These are phyloP conservation scores for Cebidichthys violaceus DNA, from an alignment of 2,113 vertebrate genomes.

Conservation along the genomic window DNA sequence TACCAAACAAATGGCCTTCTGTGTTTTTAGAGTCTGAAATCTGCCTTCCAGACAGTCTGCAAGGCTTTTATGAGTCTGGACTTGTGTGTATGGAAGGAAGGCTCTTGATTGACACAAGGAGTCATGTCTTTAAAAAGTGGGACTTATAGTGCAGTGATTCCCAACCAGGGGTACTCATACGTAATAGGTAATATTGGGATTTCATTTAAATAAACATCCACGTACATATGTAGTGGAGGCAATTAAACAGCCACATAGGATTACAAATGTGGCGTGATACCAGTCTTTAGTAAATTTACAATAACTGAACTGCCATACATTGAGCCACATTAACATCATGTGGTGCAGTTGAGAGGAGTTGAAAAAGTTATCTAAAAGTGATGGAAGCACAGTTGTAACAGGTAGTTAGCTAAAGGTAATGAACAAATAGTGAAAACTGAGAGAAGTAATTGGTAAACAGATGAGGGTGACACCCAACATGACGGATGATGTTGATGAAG, in stretches of 20 bases:
- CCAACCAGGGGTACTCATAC: too few species aligned
- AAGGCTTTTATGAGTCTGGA: constrained; percentile 13
- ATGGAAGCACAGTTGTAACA: neutral
- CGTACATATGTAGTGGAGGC: neutral
- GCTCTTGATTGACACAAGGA: constrained; percentile 23
- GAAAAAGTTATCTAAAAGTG: neutral
- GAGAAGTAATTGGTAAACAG: neutral
- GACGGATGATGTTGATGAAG: neutral
- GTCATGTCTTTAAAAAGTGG: constrained; percentile 21
- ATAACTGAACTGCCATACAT: neutral
- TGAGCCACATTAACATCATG: neutral
- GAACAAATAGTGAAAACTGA: too few species aligned
- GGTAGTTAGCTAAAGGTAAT: neutral
- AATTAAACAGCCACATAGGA: neutral
- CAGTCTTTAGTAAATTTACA: neutral
- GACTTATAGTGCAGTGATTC: neutral
- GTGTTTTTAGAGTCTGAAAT: constrained; percentile 55
- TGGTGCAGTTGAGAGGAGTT: neutral
- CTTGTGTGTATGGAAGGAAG: neutral
- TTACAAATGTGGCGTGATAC: neutral
- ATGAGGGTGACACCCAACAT: neutral
- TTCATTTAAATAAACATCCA: neutral
- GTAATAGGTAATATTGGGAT: neutral
- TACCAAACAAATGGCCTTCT: constrained; percentile 64
- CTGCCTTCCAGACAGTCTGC: constrained; percentile 19